Evolutionary conservation across 2,888 invertebrate species (phyloP).

Genomic region (Agrotis exclamationis): DNA sequence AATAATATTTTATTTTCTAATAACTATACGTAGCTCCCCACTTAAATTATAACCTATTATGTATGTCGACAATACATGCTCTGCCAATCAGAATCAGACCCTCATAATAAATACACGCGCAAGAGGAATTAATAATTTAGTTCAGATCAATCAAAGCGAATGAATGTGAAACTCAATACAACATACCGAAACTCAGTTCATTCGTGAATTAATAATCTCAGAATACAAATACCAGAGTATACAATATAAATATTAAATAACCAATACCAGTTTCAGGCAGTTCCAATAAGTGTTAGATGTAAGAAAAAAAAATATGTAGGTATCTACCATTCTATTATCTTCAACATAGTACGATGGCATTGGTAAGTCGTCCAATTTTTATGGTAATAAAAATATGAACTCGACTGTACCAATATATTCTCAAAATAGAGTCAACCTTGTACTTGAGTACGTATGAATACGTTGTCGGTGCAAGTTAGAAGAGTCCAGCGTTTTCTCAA

Average conservation of each 20-base stretch:
- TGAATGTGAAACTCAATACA: constrained; percentile 12
- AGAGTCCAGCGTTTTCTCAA: neutral
- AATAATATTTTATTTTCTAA: no score
- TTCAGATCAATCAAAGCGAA: constrained; percentile 27
- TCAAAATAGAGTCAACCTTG: constrained; percentile 69
- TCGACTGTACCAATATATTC: constrained; percentile 64
- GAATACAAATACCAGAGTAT: neutral
- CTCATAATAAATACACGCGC: constrained; percentile 3
- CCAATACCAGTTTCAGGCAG: constrained; percentile 6
- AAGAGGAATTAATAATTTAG: constrained; percentile 11
- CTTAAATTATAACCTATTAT: neutral
- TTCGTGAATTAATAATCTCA: neutral
- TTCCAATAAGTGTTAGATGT: neutral
- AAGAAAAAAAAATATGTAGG: neutral
- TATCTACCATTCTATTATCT: constrained; percentile 26
- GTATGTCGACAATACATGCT: neutral
- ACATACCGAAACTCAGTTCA: neutral
- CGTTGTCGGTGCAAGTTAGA: constrained; percentile 38
- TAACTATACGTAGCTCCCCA: no score
- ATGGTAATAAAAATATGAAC: constrained; percentile 58
- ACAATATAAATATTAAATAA: constrained; percentile 22
- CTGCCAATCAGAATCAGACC: neutral
- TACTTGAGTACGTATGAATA: constrained; percentile 66
- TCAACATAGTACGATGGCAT: constrained; percentile 23
- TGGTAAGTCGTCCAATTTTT: constrained; percentile 41